These are phyloP conservation scores for Alsophila aescularia DNA, from an alignment of 2,888 invertebrate species.

Conservation along the genomic window DNA sequence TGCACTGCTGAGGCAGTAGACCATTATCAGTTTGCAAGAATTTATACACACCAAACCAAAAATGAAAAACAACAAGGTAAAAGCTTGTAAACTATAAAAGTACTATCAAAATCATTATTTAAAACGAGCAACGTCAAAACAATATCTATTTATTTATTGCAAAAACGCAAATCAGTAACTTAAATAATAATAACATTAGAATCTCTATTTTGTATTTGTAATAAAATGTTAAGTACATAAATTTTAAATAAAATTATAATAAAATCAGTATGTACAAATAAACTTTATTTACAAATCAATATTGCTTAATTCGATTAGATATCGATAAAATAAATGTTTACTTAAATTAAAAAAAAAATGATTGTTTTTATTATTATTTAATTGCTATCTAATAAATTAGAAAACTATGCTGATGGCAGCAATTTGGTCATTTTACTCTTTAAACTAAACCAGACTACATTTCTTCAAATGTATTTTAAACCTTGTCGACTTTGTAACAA, in stretches of 20 bases:
- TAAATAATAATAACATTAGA: slow-evolving; percentile 1
- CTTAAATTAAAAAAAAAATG: neutral
- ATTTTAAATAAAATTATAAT: too few species aligned
- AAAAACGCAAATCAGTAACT: slow-evolving; percentile 2
- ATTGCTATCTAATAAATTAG: slow-evolving; percentile 3
- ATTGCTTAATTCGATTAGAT: slow-evolving; percentile 11
- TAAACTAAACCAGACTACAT: too few species aligned
- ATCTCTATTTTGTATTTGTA: neutral
- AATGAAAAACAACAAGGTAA: too few species aligned
- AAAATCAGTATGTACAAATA: too few species aligned
- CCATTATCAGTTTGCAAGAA: too few species aligned
- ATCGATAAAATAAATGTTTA: neutral
- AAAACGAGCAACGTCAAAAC: slow-evolving; percentile 1
- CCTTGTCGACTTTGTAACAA: too few species aligned
- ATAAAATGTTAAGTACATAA: slow-evolving; percentile 7
- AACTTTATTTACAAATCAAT: too few species aligned
- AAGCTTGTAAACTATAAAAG: too few species aligned
- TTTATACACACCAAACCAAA: too few species aligned
- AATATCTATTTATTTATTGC: neutral
- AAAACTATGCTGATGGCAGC: slow-evolving; percentile 10
- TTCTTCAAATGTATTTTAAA: too few species aligned
- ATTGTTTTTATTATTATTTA: neutral
- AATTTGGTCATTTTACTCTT: too few species aligned
- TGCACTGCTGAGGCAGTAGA: too few species aligned
- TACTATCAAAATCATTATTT: neutral